A percentile compares a stretch with the other conserved stretches of the same genome.
These are phyloP conservation scores for Himantopus leucocephalus DNA, from an alignment of 2,113 vertebrate species.

Conservation along the genomic window DNA sequence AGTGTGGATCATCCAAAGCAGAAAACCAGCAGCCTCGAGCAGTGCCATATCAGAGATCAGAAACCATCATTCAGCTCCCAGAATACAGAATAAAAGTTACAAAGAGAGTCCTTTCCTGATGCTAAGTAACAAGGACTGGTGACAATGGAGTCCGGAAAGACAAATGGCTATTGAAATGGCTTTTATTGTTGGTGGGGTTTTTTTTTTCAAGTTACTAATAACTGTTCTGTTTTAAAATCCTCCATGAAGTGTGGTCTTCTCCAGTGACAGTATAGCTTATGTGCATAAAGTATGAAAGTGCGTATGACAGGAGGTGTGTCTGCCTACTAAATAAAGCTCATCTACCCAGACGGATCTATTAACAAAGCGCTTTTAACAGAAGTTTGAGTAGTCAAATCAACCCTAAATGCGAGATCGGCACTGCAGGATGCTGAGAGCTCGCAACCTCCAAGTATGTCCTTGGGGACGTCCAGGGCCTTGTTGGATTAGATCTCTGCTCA, in stretches of 20 bases:
- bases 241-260: neutral
- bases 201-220: neutral
- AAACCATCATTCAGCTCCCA: neutral
- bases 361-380: neutral
- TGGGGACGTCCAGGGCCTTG: neutral
- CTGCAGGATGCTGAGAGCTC: neutral
- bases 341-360: neutral
- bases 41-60: neutral
- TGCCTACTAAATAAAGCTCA: neutral
- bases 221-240: neutral
- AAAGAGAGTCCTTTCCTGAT: neutral
- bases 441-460: neutral
- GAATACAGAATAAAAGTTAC: neutral
- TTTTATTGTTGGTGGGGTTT: neutral
- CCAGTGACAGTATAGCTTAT: neutral
- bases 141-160: neutral
- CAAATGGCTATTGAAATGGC: neutral
- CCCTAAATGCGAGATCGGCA: fast-evolving
- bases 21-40: neutral
- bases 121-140: neutral
- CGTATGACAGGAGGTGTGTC: fast-evolving
- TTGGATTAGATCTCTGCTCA: neutral
- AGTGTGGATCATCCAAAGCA: neutral
- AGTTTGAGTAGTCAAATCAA: neutral
- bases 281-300: neutral